Percentiles rank a stretch among this genome's conserved stretches.
Evolutionary conservation across 2,888 invertebrate genomes (phyloP).

Genomic region (Erebia palarica): DNA sequence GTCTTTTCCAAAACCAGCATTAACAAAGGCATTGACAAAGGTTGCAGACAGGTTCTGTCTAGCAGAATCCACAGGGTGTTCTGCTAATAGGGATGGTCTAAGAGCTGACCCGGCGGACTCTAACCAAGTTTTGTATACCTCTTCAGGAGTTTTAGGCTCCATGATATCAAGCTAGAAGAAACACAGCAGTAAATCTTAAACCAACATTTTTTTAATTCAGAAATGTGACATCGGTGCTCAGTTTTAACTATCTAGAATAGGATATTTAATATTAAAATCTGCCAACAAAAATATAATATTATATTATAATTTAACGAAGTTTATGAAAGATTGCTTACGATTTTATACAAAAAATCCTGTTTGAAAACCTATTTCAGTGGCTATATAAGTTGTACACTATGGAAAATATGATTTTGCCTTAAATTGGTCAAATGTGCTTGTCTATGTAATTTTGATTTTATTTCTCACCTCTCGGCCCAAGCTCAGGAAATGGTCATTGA

Average conservation of each 20-base stretch:
- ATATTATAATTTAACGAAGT: background rate
- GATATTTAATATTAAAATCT: no score
- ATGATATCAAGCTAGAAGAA: slow-evolving; percentile 93
- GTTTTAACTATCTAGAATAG: no score
- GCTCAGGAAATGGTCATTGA: slow-evolving; percentile 96
- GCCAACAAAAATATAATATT: no score
- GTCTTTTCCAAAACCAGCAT: slow-evolving; percentile 98
- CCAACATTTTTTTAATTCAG: no score
- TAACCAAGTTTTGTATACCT: slow-evolving; percentile 98
- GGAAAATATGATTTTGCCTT: background rate
- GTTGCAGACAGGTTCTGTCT: slow-evolving; percentile 98
- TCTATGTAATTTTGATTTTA: slow-evolving; percentile 4
- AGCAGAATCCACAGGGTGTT: slow-evolving; percentile 94
- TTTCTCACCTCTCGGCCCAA: slow-evolving; percentile 91
- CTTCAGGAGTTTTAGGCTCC: slow-evolving; percentile 99
- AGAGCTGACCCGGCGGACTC: slow-evolving; percentile 88
- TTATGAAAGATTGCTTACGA: background rate
- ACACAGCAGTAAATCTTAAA: background rate
- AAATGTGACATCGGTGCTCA: no score
- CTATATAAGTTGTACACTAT: background rate
- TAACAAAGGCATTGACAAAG: slow-evolving; percentile 99
- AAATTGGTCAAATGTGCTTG: background rate
- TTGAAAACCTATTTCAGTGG: background rate
- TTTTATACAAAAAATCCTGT: background rate
- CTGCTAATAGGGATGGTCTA: slow-evolving; percentile 87